Conservation (phyloP, 2,113 vertebrate genomes). For the Actenoides hombroni region DNA sequence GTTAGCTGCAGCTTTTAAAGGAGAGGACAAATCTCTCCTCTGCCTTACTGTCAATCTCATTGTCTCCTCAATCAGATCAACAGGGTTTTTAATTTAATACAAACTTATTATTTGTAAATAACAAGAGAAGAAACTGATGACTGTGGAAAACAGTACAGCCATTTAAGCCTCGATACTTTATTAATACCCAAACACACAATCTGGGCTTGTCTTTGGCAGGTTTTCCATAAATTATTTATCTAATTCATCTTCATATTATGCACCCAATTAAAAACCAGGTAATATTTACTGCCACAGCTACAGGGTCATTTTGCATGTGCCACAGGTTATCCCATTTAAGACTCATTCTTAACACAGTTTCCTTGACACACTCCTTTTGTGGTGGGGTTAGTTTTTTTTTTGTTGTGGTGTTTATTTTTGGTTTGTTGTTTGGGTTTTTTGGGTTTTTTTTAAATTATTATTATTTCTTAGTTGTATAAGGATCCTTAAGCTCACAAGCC, state of each 20-base stretch:
- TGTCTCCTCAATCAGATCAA: background rate
- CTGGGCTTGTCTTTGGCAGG: background rate
- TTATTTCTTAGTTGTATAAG: constrained; percentile 87
- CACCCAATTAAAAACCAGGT: background rate
- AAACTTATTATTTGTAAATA: background rate
- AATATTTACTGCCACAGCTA: background rate
- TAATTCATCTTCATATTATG: background rate
- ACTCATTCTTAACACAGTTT: background rate
- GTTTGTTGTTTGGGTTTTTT: background rate
- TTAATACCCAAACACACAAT: background rate
- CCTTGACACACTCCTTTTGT: too few species aligned
- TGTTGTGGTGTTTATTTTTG: too few species aligned
- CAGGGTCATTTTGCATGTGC: background rate
- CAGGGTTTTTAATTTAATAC: background rate
- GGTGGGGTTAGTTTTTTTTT: too few species aligned
- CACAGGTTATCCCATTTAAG: background rate
- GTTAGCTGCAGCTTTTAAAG: background rate
- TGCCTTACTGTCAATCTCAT: background rate
- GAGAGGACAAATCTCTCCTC: background rate
- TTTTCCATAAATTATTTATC: background rate
- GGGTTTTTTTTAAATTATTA: background rate
- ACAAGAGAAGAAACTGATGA: background rate
- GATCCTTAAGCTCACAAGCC: constrained; percentile 99
- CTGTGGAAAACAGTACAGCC: background rate
- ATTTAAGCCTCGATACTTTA: background rate